These are phyloP conservation scores for Eumacrocentrus americanus DNA, from an alignment of 2,888 invertebrate genomes.

Conservation along the genomic window DNA sequence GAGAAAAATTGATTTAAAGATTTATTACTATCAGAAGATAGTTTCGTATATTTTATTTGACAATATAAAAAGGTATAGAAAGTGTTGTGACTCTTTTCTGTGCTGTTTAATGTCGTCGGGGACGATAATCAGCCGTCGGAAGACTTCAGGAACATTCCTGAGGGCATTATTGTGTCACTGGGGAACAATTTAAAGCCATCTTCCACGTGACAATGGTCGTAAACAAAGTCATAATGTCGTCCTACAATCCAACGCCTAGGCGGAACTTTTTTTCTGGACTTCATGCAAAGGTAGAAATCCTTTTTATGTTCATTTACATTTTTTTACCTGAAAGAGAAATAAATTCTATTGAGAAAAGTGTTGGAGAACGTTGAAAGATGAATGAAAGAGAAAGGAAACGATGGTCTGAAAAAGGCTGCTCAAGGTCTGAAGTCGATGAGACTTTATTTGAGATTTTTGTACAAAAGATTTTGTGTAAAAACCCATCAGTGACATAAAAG, in stretches of 20 bases:
- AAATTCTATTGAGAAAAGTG: not conserved
- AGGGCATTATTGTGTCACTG: not conserved
- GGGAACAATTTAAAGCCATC: not conserved
- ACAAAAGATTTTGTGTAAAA: not conserved
- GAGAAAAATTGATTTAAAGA: not conserved
- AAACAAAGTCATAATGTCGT: constrained; percentile 59
- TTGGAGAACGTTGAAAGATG: not conserved
- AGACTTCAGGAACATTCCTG: constrained; percentile 14
- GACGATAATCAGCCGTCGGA: not conserved
- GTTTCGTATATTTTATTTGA: no score
- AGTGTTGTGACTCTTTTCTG: no score
- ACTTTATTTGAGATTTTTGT: constrained; percentile 9
- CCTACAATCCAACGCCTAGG: constrained; percentile 52
- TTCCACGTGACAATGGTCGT: constrained; percentile 55
- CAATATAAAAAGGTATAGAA: no score
- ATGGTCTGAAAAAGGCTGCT: not conserved
- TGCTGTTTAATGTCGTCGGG: not conserved
- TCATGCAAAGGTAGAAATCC: constrained; percentile 33
- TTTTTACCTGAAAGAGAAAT: not conserved
- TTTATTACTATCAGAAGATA: no score
- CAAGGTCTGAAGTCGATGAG: constrained; percentile 15
- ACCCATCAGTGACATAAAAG: constrained; percentile 2
- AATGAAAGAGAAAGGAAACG: not conserved
- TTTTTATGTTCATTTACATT: not conserved
- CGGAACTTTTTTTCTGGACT: constrained; percentile 55